phyloP scores from a whole-genome alignment of 2,797 vertebrate species.

The Hemitrygon akajei region DNA sequence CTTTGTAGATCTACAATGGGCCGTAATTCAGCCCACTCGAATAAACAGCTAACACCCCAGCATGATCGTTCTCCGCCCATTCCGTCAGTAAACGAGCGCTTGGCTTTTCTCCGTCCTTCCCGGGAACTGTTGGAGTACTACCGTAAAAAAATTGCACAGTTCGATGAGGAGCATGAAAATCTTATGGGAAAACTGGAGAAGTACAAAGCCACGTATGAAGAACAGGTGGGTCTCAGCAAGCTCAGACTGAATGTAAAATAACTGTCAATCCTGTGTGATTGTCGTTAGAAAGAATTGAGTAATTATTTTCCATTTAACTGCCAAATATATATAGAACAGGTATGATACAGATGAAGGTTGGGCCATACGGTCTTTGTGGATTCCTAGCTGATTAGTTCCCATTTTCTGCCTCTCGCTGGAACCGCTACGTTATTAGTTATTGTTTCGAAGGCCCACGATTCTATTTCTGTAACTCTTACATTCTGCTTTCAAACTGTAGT shows the following conservation, averaged over 20 bases:
- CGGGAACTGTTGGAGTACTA: conserved; percentile 86
- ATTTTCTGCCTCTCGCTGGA: too few species aligned
- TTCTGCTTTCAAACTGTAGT: too few species aligned
- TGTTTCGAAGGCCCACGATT: too few species aligned
- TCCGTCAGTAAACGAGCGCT: conserved; percentile 70
- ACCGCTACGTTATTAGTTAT: too few species aligned
- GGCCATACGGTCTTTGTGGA: too few species aligned
- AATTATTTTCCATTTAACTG: background rate
- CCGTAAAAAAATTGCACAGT: conserved; percentile 77
- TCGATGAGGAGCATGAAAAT: conserved; percentile 79
- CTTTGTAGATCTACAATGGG: background rate
- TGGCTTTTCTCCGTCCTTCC: conserved; percentile 74
- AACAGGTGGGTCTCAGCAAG: conserved; percentile 62
- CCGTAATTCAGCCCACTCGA: background rate
- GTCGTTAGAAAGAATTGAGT: background rate
- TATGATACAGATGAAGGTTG: background rate
- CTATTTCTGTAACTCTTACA: too few species aligned
- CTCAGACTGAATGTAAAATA: background rate
- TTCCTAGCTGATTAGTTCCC: too few species aligned
- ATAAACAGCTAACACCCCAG: conserved; percentile 39
- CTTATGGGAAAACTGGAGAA: conserved; percentile 75
- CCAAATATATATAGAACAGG: background rate
- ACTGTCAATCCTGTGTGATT: background rate
- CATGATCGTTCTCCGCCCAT: conserved; percentile 64
- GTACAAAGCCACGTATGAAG: conserved; percentile 67